Evolutionary conservation across 2,888 invertebrate species (phyloP).

Genomic region (Tanytarsus gracilentus): DNA sequence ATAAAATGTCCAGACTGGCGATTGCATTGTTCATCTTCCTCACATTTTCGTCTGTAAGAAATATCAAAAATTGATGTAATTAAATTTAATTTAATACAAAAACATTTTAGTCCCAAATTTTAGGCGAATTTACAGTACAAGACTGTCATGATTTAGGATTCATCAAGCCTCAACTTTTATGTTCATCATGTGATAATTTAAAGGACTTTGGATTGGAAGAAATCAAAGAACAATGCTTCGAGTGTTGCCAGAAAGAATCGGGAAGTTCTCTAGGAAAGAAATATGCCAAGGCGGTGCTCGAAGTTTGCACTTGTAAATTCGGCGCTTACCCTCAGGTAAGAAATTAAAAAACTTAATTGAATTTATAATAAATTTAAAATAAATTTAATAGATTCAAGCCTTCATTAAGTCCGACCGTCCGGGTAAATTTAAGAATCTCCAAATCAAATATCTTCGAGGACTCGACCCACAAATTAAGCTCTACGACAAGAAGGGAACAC

Average conservation of each 20-base stretch:
- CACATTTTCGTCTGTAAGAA: neutral
- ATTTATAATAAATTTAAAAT: neutral
- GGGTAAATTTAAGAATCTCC: constrained; percentile 80
- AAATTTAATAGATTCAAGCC: constrained; percentile 61
- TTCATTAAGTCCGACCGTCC: constrained; percentile 92
- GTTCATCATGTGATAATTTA: constrained; percentile 81
- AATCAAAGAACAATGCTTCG: constrained; percentile 56
- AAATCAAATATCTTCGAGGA: constrained; percentile 87
- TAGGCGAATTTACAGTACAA: constrained; percentile 57
- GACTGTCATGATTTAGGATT: constrained; percentile 82
- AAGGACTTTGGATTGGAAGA: constrained; percentile 43
- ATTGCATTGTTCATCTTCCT: neutral
- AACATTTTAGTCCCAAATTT: neutral
- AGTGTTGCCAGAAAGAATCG: constrained; percentile 73
- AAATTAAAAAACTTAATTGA: neutral
- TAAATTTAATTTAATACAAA: no score
- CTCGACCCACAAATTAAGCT: constrained; percentile 90
- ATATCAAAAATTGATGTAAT: no score
- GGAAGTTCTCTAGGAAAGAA: constrained; percentile 56
- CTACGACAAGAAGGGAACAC: constrained; percentile 71
- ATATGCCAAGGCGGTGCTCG: constrained; percentile 84
- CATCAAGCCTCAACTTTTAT: constrained; percentile 73
- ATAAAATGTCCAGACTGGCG: neutral
- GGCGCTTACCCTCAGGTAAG: constrained; percentile 84
- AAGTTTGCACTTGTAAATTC: constrained; percentile 98